These are phyloP conservation scores for Panthera leo DNA, from an alignment of 2,113 vertebrate species.

Conservation along the genomic window DNA sequence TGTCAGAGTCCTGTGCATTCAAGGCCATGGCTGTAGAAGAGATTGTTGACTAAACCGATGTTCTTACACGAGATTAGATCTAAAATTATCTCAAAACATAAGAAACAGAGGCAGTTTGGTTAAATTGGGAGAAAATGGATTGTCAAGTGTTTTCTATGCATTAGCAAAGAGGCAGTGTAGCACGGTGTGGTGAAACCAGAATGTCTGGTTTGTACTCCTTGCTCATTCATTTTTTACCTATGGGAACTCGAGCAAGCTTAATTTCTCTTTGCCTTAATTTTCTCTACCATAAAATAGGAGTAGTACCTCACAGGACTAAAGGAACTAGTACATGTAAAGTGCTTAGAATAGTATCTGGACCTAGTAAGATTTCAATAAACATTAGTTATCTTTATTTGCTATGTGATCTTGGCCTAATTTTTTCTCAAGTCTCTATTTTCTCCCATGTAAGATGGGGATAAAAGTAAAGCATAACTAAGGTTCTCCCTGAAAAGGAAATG, in stretches of 20 bases:
- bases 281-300: background rate
- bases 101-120: background rate
- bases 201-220: background rate
- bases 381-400: background rate
- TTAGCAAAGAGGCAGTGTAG: background rate
- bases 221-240: background rate
- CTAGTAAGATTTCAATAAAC: background rate
- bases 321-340: background rate
- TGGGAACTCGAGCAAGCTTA: background rate
- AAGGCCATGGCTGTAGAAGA: background rate
- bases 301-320: background rate
- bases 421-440: background rate
- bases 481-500: background rate
- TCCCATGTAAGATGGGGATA: background rate
- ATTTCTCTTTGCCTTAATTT: constrained; percentile 19
- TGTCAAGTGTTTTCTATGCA: background rate
- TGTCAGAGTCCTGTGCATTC: background rate
- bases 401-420: background rate
- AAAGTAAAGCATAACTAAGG: background rate
- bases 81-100: background rate
- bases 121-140: background rate
- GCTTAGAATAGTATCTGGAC: background rate
- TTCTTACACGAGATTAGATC: background rate
- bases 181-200: background rate
- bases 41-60: background rate